Conservation (phyloP, 2,888 invertebrate genomes). For the Ceriagrion tenellum region DNA sequence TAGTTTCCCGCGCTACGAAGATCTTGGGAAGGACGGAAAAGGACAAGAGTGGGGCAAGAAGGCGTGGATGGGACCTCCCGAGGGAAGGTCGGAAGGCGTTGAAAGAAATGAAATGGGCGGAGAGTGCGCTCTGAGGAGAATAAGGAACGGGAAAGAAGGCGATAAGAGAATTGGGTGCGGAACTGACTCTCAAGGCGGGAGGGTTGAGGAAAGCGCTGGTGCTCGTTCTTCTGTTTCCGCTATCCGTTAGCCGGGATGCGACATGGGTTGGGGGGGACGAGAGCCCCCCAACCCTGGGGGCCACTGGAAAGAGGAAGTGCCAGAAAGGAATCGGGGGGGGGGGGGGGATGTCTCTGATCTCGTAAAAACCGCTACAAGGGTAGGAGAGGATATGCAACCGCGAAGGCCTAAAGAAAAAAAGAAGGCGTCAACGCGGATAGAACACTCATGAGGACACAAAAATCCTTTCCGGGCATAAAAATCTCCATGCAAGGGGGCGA, state of each 20-base stretch:
- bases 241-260: conserved; percentile 21
- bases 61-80: not conserved
- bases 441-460: not conserved
- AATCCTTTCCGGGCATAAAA: conserved; percentile 9
- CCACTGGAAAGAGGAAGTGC: not conserved
- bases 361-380: conserved; percentile 25
- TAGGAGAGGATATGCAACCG: not conserved
- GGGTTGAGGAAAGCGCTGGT: not conserved
- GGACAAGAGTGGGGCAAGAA: not conserved
- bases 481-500: not conserved
- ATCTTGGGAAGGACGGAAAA: not conserved
- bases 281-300: not conserved
- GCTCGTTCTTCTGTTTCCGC: conserved; percentile 8
- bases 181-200: not conserved
- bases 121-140: not conserved
- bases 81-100: not conserved
- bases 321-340: not conserved
- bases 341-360: not conserved
- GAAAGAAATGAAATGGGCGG: not conserved
- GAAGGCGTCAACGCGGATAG: not conserved
- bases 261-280: not conserved
- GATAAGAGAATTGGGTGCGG: not conserved
- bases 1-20: not conserved
- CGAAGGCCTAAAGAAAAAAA: not conserved
- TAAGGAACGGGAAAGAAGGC: not conserved